These are phyloP conservation scores for Enteromius mattozi DNA, from an alignment of 2,797 vertebrate species.

Conservation along the genomic window DNA sequence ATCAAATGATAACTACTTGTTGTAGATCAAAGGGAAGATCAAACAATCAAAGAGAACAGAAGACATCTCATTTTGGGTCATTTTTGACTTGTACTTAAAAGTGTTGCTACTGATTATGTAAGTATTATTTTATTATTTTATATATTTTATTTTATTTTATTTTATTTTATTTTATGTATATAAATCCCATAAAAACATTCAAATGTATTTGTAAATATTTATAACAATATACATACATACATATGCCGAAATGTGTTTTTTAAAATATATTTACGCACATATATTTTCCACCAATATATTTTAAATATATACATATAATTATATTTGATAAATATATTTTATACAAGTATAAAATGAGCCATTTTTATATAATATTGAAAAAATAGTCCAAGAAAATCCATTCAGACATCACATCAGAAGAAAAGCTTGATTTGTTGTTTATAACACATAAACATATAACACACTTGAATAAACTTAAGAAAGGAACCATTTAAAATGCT, in stretches of 20 bases:
- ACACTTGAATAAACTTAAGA: too few species aligned
- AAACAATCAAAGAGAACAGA: not conserved
- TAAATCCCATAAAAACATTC: too few species aligned
- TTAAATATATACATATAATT: not conserved
- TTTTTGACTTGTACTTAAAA: not conserved
- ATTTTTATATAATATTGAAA: not conserved
- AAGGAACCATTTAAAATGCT: not conserved
- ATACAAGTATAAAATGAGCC: too few species aligned
- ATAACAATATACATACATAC: too few species aligned
- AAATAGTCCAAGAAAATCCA: not conserved
- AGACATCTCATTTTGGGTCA: not conserved
- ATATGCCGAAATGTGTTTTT: not conserved
- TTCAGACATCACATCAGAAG: not conserved
- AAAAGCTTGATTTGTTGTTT: not conserved
- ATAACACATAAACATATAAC: too few species aligned
- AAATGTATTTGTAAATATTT: too few species aligned
- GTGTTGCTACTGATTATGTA: not conserved
- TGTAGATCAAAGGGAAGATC: not conserved
- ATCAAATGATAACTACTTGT: too few species aligned
- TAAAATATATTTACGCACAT: not conserved
- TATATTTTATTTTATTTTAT: too few species aligned
- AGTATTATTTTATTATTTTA: too few species aligned
- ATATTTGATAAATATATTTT: not conserved
- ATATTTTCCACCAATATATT: not conserved
- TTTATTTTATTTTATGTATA: too few species aligned